Base-by-base conservation (phyloP, 2,797 vertebrate species). In the Enteromius paludinosus region DNA sequence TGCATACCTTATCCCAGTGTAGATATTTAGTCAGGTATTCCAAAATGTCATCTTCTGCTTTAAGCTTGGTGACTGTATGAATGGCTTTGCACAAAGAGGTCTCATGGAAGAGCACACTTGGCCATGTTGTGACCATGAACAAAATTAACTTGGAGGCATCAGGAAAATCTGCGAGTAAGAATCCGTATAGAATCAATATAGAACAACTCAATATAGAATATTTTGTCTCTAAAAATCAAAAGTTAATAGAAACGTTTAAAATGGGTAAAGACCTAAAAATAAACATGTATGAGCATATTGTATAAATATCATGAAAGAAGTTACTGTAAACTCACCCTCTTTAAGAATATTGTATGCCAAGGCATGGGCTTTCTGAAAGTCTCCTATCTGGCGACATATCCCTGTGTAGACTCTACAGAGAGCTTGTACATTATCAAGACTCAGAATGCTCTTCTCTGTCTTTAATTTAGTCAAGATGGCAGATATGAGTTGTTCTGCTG, bases 71-170 rank as follows among this genome's bases (percentile, higher is more conserved):
- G 68, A 97, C 90, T 11, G 95, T 78, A 76, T 97, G 96, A 91
- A 99, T 94, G n/a, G 97, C 97, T 89, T 94, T 93, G 87, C 94
- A 97, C 84, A 99, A 87, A 59, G 89, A 88, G 35, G 95, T 94
- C 14, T 86, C 89, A 52, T 95, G 94, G 54, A 93, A 89, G 52
- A 99, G 94, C 64, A 98, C 81, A 56, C 90, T 94, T 78, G 93
- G 93, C 98, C 98, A 99, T 15, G 97, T 94, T 71, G 94, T 96
- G 86, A 93, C 92, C 85, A 98, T 94, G 87, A 98, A 99, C 89
- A 99, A 92, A 84, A 96, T 91, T 87, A 99, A 76, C 82, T 96
- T 97, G 14, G 95, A 94, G 3, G 94, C 93, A 64, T 97, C 94
- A 59, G 95, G 96, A 71, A 96, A 97, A 92, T 94, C 98, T 99